A percentile compares a stretch with the other conserved stretches of the same genome.
phyloP scores from a whole-genome alignment of 2,113 vertebrate species.

The Vireo altiloquus region DNA sequence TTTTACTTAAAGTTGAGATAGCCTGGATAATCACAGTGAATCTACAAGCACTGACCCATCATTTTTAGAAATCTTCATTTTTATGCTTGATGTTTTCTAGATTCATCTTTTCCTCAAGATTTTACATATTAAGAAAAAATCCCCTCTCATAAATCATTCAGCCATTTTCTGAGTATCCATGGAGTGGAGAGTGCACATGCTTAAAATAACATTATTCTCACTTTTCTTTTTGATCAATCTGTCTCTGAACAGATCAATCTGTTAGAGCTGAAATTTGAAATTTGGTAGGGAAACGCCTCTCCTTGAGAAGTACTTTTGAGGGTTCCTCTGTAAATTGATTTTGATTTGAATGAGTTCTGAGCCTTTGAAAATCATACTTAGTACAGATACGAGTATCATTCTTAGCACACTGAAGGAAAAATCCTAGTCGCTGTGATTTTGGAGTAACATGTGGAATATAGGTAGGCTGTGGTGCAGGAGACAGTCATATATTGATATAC shows the following conservation, averaged over 20 bases:
- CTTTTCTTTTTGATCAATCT: neutral
- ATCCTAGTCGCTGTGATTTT: neutral
- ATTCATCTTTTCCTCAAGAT: neutral
- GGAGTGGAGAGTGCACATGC: neutral
- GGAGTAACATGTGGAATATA: neutral
- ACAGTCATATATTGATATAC: neutral
- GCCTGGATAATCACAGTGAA: neutral
- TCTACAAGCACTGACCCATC: neutral
- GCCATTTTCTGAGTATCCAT: neutral
- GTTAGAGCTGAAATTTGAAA: slow-evolving; percentile 38
- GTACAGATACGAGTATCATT: neutral
- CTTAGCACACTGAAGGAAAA: neutral
- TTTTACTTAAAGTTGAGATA: neutral
- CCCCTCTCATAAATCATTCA: neutral
- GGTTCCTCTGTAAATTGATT: slow-evolving; percentile 44
- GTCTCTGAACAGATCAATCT: neutral
- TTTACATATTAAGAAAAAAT: slow-evolving; percentile 1
- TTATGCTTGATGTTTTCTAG: neutral
- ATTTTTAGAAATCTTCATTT: slow-evolving; percentile 29
- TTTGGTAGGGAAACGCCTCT: slow-evolving; percentile 42
- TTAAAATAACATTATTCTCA: slow-evolving; percentile 15
- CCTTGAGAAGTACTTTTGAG: slow-evolving; percentile 46
- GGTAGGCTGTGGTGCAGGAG: neutral
- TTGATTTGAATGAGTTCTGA: slow-evolving; percentile 45
- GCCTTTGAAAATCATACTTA: slow-evolving; percentile 32